phyloP scores from a whole-genome alignment of 2,113 vertebrate genomes.

The Sialia sialis region DNA sequence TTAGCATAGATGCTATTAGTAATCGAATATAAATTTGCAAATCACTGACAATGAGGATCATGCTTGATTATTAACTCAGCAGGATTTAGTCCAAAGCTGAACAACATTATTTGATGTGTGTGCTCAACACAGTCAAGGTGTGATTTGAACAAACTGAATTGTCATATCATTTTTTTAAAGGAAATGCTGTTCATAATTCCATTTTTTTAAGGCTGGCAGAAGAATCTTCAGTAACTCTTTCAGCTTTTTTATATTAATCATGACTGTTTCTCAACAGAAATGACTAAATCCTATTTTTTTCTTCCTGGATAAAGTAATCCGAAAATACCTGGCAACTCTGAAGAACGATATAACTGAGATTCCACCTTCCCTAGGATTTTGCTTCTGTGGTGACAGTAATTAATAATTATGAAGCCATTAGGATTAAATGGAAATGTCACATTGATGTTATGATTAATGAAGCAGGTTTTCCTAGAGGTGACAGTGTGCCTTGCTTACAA shows the following conservation, averaged over 20 bases:
- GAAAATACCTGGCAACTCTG: background rate
- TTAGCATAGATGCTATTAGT: background rate
- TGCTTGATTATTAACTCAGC: background rate
- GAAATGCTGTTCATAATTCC: background rate
- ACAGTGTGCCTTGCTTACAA: conserved; percentile 1
- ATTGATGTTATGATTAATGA: background rate
- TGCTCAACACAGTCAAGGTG: background rate
- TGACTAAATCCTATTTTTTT: background rate
- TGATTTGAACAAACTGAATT: background rate
- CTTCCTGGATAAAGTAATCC: background rate
- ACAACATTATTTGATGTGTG: background rate
- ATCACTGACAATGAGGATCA: background rate
- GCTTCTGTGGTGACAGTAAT: conserved; percentile 24
- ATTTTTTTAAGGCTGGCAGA: background rate
- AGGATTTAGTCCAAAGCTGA: background rate
- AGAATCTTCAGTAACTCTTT: background rate
- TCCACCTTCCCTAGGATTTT: conserved; percentile 10
- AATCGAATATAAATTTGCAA: background rate
- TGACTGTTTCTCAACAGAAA: background rate
- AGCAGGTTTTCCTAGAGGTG: conserved; percentile 7
- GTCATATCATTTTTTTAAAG: background rate
- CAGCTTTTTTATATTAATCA: background rate
- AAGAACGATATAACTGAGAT: background rate
- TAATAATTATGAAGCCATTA: conserved; percentile 46
- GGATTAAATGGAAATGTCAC: conserved; percentile 23